These are phyloP conservation scores for Pimephales promelas DNA, from an alignment of 2,113 vertebrate genomes.

Conservation along the genomic window DNA sequence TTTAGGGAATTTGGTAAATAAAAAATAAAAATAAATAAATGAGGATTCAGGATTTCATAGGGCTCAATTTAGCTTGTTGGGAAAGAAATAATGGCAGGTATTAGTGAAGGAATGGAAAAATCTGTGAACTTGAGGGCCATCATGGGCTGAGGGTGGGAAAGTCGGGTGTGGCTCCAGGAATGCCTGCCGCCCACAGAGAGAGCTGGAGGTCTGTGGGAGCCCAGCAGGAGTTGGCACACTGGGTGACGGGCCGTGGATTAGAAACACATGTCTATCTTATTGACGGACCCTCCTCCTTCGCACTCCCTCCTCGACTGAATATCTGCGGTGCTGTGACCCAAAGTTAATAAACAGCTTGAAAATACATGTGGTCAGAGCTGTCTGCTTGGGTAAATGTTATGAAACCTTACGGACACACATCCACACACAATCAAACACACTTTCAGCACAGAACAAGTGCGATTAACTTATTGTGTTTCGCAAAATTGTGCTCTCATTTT, in stretches of 20 bases:
- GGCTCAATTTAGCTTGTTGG: not conserved
- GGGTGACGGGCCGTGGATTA: conserved; percentile 52
- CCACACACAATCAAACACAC: conserved; percentile 38
- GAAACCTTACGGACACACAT: conserved; percentile 54
- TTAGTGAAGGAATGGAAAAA: not conserved
- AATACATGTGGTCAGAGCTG: conserved; percentile 55
- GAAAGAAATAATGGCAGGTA: not conserved
- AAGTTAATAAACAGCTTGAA: conserved; percentile 53
- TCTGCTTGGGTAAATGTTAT: conserved; percentile 62
- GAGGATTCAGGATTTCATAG: not conserved
- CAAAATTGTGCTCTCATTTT: not conserved
- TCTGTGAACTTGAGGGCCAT: not conserved
- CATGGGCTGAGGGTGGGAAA: conserved; percentile 7
- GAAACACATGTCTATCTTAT: conserved; percentile 60
- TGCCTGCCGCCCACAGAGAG: conserved; percentile 39
- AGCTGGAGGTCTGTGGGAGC: conserved; percentile 53
- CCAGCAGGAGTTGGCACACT: conserved; percentile 47
- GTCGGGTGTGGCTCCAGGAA: conserved; percentile 50
- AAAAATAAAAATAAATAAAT: no score
- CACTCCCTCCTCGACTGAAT: conserved; percentile 42
- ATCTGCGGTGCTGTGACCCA: conserved; percentile 51
- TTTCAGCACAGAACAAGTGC: conserved; percentile 1
- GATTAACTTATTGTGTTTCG: conserved; percentile 30
- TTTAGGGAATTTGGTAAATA: not conserved
- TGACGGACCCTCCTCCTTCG: conserved; percentile 19